Evolutionary conservation across 2,797 vertebrate genomes (phyloP), one percentile per base, ranked within the genome.

Genomic region (Pogonophryne albipinna): DNA sequence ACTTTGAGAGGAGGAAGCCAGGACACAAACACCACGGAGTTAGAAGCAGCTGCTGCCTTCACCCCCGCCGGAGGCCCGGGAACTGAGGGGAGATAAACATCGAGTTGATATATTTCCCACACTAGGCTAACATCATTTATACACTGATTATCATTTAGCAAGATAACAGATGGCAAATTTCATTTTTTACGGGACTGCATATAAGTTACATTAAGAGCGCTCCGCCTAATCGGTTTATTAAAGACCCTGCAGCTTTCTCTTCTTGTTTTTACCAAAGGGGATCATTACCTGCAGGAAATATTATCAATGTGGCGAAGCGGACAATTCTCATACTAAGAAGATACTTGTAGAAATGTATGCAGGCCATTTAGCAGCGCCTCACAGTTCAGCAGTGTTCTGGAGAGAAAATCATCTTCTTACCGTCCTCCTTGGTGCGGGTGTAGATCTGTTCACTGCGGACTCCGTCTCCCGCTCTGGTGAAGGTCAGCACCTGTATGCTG

Each of bases 1-100:
- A 98, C 93, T 94, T 99, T 99, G 83, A 97, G 94, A 0, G 98
- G 98, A 67, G 97, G 98, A 6, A 99, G 96, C 98, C 98, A 99
- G 49, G 98, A 99, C 71, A 99, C 97, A 0, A 98, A 99, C 79
- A 99, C 98, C 0, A 96, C 97, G 2, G 97, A 97, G 79, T 97
- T 97, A 0, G 98, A 97, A 17, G 98, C 96, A 0, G 98, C 97
- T 0, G 98, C 98, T 1, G 98, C 98, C 89, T 99, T 99, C 68
- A 99, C 97, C 1, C 98, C 98, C 0, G 97, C 98, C 0, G 98
- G 97, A 71, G 98, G 97, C 68, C 98, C 97, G 86, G 98, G 98
- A 94, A 99, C 98, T 99, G 60, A 23, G 83, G 84, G 5, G 7
- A 69, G 27, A 61, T 77, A 45, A 82, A 19, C 0, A 69, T 57